Base-by-base conservation (phyloP, 2,888 invertebrate genomes). In the Cosmia trapezina region DNA sequence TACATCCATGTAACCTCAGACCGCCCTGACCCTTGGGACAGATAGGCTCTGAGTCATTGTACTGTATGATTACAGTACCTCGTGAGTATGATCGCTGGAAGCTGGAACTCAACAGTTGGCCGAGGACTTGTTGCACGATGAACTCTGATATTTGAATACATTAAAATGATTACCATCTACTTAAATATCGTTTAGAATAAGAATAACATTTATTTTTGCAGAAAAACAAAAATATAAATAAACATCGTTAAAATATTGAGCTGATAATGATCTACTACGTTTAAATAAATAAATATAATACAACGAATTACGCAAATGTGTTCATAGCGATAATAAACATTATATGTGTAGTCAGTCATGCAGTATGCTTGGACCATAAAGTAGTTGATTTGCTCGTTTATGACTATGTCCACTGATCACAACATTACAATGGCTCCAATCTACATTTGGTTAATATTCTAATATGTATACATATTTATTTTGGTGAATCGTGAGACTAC, bases 51-150 rank as follows among this genome's bases (percentile, higher is more conserved):
- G 57, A 61, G 66, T 65, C 72, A 85, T 79, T 82, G 79, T 45
- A 74, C 71, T 53, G 33, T 80, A 75, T 63, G 63, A 57, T 63
- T 57, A 63, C 63, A 80, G 73, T 71, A 78, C 56, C 74, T 76
- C 71, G 66, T 65, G 74, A 72, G 78, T 76, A 78, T 80, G 87
- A 88, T 81, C 83, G 82, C 83, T 86, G 86, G 83, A 87, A 84
- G 76, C 87, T 89, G 84, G 84, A 88, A 92, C 89, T 95, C 96
- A 95, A 95, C 95, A 95, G 96, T 94, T 96, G 95, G 92, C 90
- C 79, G 85, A 91, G 85, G 86, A 96, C 96, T 95, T 96, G 96
- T 96, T 96, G 96, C 96, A 91, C 91, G 91, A 91, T 91, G 91
- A 91, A 89, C 85, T 89, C 85, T 87, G 84, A 86, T 86, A 80